Conservation (phyloP, 2,797 vertebrate genomes). For the Sebastes minor region DNA sequence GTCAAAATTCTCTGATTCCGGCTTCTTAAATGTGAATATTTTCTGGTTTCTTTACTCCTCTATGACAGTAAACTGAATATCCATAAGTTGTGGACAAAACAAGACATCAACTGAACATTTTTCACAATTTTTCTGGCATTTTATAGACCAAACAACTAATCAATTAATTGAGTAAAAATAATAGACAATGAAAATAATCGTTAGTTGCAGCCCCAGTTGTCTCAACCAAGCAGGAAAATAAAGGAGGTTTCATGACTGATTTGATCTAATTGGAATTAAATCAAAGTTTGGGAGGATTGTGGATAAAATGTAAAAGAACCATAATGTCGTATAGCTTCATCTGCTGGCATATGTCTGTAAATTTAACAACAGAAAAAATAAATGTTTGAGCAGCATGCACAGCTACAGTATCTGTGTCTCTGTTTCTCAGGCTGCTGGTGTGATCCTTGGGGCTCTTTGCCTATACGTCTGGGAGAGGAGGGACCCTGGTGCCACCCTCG, state of each 20-base stretch:
- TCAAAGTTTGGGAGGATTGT: not conserved
- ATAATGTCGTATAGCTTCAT: slow-evolving; percentile 12
- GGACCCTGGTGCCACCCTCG: slow-evolving; percentile 85
- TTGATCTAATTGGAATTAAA: not conserved
- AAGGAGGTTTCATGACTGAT: not conserved
- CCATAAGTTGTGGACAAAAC: accelerated
- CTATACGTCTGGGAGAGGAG: slow-evolving; percentile 65
- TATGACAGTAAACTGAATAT: no score
- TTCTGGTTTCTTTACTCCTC: no score
- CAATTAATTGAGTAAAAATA: no score
- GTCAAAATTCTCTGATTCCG: no score
- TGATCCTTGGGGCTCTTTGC: slow-evolving; percentile 82
- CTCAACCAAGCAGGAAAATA: not conserved
- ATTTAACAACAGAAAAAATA: not conserved
- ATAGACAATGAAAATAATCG: no score
- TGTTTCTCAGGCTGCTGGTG: slow-evolving; percentile 86
- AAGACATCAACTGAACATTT: no score
- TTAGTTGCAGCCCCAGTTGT: not conserved
- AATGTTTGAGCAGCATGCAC: not conserved
- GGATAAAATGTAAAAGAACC: not conserved
- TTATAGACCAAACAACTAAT: no score
- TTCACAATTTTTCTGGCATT: no score
- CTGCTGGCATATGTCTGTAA: slow-evolving; percentile 22
- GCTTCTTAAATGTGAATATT: no score
- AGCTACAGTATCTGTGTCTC: not conserved